Evolutionary conservation across 2,888 invertebrate genomes (phyloP).

Genomic region (Onchidella celtica): DNA sequence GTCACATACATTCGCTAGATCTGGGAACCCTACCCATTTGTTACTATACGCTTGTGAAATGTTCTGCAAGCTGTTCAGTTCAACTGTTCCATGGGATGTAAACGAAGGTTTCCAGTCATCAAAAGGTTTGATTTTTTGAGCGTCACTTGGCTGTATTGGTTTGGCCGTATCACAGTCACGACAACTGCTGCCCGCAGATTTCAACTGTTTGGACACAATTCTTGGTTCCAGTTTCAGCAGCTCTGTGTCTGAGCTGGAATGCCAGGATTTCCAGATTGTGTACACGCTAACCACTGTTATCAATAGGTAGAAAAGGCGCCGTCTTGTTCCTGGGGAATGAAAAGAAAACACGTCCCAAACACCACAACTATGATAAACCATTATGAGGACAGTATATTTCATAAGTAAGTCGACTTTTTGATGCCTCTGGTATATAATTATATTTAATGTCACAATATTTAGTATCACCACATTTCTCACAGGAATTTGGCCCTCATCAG

Average conservation of each 20-base stretch:
- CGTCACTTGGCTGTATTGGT: background rate
- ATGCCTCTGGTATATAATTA: too few species aligned
- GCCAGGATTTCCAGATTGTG: background rate
- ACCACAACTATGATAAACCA: too few species aligned
- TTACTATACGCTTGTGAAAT: conserved; percentile 9
- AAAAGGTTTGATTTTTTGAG: too few species aligned
- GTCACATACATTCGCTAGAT: background rate
- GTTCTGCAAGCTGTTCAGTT: background rate
- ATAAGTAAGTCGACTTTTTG: too few species aligned
- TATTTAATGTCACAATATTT: too few species aligned
- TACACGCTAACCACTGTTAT: background rate
- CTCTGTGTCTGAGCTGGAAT: background rate
- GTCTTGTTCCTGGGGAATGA: too few species aligned
- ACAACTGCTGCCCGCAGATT: background rate
- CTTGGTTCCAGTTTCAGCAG: background rate
- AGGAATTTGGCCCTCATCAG: too few species aligned
- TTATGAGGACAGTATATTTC: too few species aligned
- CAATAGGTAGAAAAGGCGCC: too few species aligned
- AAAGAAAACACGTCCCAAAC: too few species aligned
- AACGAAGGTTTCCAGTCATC: background rate
- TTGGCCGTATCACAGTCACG: background rate
- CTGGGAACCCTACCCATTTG: conserved; percentile 39
- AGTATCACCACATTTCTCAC: too few species aligned
- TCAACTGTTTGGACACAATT: background rate
- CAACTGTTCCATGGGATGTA: background rate